Evolutionary conservation across 1,140 invertebrate genomes (phyloP).

Genomic region (Antheraea mylitta): DNA sequence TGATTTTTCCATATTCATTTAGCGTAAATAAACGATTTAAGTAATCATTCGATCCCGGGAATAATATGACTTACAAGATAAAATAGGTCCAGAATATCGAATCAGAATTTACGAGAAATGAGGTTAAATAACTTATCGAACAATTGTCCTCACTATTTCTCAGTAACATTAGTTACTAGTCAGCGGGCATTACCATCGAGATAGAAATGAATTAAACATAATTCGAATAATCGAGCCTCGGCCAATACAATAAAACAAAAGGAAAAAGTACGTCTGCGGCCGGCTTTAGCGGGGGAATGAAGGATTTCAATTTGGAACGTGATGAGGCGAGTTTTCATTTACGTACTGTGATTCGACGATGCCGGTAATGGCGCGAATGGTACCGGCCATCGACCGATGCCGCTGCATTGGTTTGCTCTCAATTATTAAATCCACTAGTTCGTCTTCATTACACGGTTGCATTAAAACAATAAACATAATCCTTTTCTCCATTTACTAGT

Average conservation of each 20-base stretch:
- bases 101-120: no score
- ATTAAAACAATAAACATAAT: no score
- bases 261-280: conserved; percentile 54
- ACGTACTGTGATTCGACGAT: conserved; percentile 37
- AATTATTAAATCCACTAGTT: conserved; percentile 1
- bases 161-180: conserved; percentile 29
- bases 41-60: no score
- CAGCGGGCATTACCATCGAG: conserved; percentile 48
- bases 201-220: conserved; percentile 76
- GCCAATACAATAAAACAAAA: conserved; percentile 69
- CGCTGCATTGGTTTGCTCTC: neutral
- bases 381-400: conserved; percentile 8
- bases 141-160: conserved; percentile 24
- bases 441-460: neutral
- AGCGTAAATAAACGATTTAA: no score
- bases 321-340: conserved; percentile 71
- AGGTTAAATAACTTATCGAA: conserved; percentile 4
- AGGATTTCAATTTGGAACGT: conserved; percentile 77
- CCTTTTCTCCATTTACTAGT: no score
- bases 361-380: conserved; percentile 30
- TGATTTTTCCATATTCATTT: no score
- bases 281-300: conserved; percentile 51
- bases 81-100: neutral
- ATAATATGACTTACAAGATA: no score
- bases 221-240: conserved; percentile 72